Evolutionary conservation across 2,888 invertebrate species (phyloP), one percentile per base, ranked within the genome.

Genomic region (Erebia aethiops): DNA sequence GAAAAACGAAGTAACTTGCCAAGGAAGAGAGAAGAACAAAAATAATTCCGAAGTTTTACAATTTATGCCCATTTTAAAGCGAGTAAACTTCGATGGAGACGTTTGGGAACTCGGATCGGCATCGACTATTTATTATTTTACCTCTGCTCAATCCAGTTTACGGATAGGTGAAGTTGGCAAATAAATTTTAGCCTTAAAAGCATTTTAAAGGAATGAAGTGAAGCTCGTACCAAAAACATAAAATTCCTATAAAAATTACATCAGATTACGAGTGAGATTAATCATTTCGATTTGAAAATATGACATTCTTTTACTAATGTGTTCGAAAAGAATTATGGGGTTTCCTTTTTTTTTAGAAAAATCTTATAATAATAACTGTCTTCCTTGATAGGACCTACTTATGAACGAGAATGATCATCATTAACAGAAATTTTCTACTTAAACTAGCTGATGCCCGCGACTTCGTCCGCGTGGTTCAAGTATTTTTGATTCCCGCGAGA

Each of bases 31-130:
- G 46, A 78, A 84, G 85, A 87, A 87, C 85, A 86, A 84, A 88
- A 90, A 90, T 90, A 88, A 88, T 86, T 89, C 83, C 84, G 78
- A 89, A 91, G 87, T 91, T 91, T 87, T 81, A 88, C 86, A 90
- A 90, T 90, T 91, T 89, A 89, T 88, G 87, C 86, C 84, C 84
- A 87, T 88, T 89, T 87, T 87, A 67, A 86, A 84, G 51, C 51
- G 58, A 58, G 43, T 54, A 14, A 60, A 69, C 49, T 67, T 58
- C 58, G 21, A 67, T 67, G 49, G 58, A 57, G 35, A 67, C 46
- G 67, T 58, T 67, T 49, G 57, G 49, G 16, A 67, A 67, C 46
- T 58, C 49, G 58, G 16, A 58, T 58, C 58, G 13, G 57, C 58
- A 58, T 67, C 58, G 67, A 49, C 46, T 67, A 65, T 66, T 67